Base-by-base conservation (phyloP, 2,797 vertebrate species). In the Apodemus agrarius region DNA sequence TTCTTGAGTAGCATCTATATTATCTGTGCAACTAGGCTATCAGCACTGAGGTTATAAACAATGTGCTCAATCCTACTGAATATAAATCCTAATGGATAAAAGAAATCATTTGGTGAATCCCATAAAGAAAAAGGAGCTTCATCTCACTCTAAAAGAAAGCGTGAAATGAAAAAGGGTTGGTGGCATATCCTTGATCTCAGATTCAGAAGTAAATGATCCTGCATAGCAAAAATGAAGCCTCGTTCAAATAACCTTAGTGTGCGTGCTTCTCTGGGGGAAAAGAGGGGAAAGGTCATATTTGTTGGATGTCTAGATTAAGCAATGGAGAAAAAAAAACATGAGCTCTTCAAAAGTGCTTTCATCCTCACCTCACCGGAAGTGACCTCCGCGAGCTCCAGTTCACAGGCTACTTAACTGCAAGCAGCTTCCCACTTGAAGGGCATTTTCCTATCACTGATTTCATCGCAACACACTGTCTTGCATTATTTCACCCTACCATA, bases 111-210 rank as follows among this genome's bases (percentile, higher is more conserved):
- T 78, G 12, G 54, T 89, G 67, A 82, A 9, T 63, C 43, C 37
- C 69, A 31, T 24, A 74, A 24, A 90, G 10, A 5, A 94, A 92
- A 11, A 24, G 9, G 90, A 80, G 17, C 12, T 72, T 89, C 43
- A 31, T 65, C 49, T 93, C 37, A 72, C 16, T 80, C 82, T 63
- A 63, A 54, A 81, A 84, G 6, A 90, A 84, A 22, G 9, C 85
- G 82, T 67, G 31, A 83, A 96, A 96, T 67, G 31, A 83, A 96
- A 96, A 93, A 81, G 81, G 10, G 81, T 61, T 72, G 31, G 16
- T 86, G 31, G 16, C 7, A 11, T 74, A 83, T 82, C 24, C 31
- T 89, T 91, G 16, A 69, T 74, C 54, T 91, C 12, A 82, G n/a
- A 63, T 24, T 82, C 37, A 65, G n/a, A 69, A 67, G 17, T 34